Evolutionary conservation across 2,113 vertebrate genomes (phyloP), one percentile per base, ranked within the genome.

Genomic region (Periophthalmus modestus): DNA sequence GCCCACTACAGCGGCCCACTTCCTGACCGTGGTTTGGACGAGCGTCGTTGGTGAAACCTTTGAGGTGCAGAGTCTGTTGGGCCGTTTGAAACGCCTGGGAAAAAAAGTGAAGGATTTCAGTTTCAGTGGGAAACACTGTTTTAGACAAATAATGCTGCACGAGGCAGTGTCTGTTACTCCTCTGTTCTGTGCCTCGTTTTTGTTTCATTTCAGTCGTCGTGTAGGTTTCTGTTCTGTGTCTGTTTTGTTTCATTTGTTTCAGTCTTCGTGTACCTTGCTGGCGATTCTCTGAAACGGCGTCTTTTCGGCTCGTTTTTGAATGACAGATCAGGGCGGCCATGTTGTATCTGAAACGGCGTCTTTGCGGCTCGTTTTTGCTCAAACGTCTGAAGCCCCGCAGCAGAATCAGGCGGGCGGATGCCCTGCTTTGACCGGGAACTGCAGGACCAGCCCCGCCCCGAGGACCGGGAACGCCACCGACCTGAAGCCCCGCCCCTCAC

Each of bases 341-440:
- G n/a, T n/a, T n/a, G n/a, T n/a, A n/a, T n/a, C n/a, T n/a, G n/a
- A n/a, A n/a, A n/a, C n/a, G n/a, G n/a, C n/a, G n/a, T n/a, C n/a
- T n/a, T n/a, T n/a, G n/a, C n/a, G n/a, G n/a, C n/a, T n/a, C n/a
- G n/a, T n/a, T n/a, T n/a, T n/a, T n/a, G n/a, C n/a, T n/a, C n/a
- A n/a, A n/a, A n/a, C n/a, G n/a, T n/a, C n/a, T n/a, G n/a, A n/a
- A n/a, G n/a, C n/a, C n/a, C n/a, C n/a, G n/a, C n/a, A n/a, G n/a
- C n/a, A n/a, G n/a, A n/a, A n/a, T n/a, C n/a, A n/a, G n/a, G n/a
- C n/a, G n/a, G n/a, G n/a, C n/a, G n/a, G n/a, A n/a, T n/a, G n/a
- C n/a, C n/a, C n/a, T n/a, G n/a, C n/a, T n/a, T n/a, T n/a, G n/a
- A 87, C 79, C 63, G 89, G 89, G 39, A 92, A 92, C 16, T 36